These are phyloP conservation scores for Chaetophractus vellerosus DNA, from an alignment of 2,797 vertebrate genomes.

Conservation along the genomic window DNA sequence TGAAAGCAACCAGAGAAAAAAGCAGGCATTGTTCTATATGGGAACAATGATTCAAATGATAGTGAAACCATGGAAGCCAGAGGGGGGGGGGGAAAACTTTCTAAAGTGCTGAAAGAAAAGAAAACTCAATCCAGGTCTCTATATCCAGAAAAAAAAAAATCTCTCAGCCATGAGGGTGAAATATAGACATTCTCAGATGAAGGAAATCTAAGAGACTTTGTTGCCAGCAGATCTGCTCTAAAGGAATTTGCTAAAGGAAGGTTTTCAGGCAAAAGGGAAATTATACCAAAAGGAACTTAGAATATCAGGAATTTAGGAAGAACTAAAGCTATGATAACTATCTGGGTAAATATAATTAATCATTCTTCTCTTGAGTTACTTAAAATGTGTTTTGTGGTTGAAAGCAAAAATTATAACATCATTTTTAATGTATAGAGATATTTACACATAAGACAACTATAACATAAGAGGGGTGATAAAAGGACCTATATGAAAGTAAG, in stretches of 20 bases:
- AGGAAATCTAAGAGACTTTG: not conserved
- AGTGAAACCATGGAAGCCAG: not conserved
- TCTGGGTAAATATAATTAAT: not conserved
- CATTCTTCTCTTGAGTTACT: not conserved
- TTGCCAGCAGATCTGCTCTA: not conserved
- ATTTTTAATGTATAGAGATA: not conserved
- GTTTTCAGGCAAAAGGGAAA: not conserved
- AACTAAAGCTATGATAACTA: not conserved
- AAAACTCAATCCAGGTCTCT: not conserved
- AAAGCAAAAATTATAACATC: not conserved
- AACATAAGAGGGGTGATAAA: too few species aligned
- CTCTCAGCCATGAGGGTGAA: not conserved
- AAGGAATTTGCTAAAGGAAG: not conserved
- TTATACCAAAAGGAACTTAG: not conserved
- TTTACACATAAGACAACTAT: not conserved
- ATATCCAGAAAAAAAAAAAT: not conserved
- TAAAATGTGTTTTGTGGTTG: constrained; percentile 8
- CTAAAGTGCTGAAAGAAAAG: not conserved
- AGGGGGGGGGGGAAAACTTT: too few species aligned
- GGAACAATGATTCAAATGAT: not conserved
- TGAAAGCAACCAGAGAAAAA: not conserved
- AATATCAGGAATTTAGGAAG: not conserved
- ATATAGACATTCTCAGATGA: not conserved
- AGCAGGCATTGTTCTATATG: not conserved
- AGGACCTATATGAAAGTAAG: not conserved